Base-by-base conservation (phyloP, 2,797 vertebrate species). In the Tokudaia muenninki region DNA sequence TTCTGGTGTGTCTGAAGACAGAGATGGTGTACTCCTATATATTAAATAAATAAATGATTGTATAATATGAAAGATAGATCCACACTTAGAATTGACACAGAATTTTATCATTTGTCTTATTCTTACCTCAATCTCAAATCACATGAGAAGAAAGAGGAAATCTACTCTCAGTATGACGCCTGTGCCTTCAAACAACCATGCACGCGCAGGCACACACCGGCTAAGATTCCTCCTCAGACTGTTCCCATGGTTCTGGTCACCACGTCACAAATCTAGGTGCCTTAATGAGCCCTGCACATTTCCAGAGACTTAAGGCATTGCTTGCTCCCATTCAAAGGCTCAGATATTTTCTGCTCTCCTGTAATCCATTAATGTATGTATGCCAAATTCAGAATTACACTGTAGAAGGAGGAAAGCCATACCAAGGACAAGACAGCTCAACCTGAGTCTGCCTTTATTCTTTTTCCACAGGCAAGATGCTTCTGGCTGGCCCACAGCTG, bases 341-440 rank as follows among this genome's bases (percentile, higher is more conserved):
- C 31, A n/a, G 61, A 50, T 91, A 91, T 0, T 12, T 89, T 80
- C 97, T 95, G 94, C 97, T 98, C 90, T 92, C 94, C 82, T 78
- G 90, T 98, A 98, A 98, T 98, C 98, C 95, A 83, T 93, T 92
- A 96, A 98, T 96, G 97, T 97, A 97, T 97, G 93, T 97, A 97
- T 97, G 95, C 97, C 94, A 67, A 72, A 59, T 82, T 34, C 97
- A 93, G 50, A 82, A 82, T 82, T 65, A 98, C 95, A 97, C 97
- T 98, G 98, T 98, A 98, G 97, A 98, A 98, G 97, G 94, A 31
- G 91, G 96, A 98, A 98, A 86, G 96, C 94, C n/a, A 21, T 34
- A 91, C 98, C 93, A 97, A 98, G 96, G 96, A 96, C 96, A 89
- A 17, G 3, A 17, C 79, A 2, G 95, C 98, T 98, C 98, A 98